These are phyloP conservation scores for Xiphorhynchus elegans DNA, from an alignment of 2,113 vertebrate species.

Conservation along the genomic window DNA sequence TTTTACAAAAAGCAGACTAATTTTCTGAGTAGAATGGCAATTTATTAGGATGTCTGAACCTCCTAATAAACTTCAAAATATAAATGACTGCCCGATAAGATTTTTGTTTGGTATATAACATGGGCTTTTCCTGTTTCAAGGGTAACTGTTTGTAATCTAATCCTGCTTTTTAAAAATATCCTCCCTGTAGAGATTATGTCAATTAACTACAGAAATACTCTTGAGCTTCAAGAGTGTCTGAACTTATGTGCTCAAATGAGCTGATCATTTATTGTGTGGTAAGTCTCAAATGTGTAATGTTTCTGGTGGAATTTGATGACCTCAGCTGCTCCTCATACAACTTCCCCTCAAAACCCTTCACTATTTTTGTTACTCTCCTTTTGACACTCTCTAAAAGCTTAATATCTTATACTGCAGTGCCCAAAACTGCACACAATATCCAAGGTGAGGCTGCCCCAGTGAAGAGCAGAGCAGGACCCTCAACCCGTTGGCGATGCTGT, in stretches of 20 bases:
- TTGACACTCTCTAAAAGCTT: accelerated
- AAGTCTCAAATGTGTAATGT: neutral
- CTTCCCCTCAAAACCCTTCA: neutral
- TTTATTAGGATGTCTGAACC: neutral
- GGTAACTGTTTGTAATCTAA: neutral
- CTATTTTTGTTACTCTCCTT: accelerated
- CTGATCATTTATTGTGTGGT: neutral
- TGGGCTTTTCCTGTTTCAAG: neutral
- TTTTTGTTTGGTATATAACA: neutral
- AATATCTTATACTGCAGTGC: accelerated
- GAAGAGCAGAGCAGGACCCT: neutral
- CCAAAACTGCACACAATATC: accelerated
- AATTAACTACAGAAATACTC: constrained; percentile 33
- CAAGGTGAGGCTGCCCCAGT: accelerated
- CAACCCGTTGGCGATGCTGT: accelerated
- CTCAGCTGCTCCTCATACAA: accelerated
- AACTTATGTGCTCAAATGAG: neutral
- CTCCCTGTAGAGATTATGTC: constrained; percentile 3
- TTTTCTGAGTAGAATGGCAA: neutral
- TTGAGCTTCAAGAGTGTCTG: neutral
- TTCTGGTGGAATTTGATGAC: neutral
- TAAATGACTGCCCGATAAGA: neutral
- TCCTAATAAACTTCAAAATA: neutral
- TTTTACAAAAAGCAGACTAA: neutral
- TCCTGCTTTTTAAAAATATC: neutral